Evolutionary conservation across 2,113 vertebrate species (phyloP).

Genomic region (Deroptyus accipitrinus): DNA sequence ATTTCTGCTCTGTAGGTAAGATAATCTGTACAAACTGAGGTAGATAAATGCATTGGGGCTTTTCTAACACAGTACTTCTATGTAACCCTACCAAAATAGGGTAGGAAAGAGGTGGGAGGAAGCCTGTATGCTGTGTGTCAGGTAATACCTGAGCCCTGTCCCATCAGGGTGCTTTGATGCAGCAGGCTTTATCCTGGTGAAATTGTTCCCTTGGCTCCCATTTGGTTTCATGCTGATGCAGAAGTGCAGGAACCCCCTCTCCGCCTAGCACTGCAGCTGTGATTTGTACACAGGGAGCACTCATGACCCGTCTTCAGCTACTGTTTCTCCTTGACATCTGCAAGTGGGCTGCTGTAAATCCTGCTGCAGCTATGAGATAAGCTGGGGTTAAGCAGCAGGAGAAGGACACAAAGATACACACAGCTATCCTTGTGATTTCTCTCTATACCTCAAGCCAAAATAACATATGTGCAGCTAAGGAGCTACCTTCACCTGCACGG

Average conservation of each 20-base stretch:
- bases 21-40: neutral
- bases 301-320: neutral
- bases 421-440: neutral
- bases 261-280: neutral
- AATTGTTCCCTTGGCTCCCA: neutral
- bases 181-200: neutral
- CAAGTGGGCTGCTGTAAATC: neutral
- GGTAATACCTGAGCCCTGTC: neutral
- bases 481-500: neutral
- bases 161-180: neutral
- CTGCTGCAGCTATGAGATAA: neutral
- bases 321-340: neutral
- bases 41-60: accelerated
- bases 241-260: neutral
- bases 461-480: neutral
- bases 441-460: neutral
- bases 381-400: neutral
- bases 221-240: accelerated
- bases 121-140: accelerated
- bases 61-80: neutral
- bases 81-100: neutral
- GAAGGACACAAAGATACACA: neutral
- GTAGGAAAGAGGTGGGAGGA: neutral
- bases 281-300: neutral
- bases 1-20: neutral